Percentiles rank a stretch among this genome's conserved stretches.
These are phyloP conservation scores for Halcyon smyrnensis DNA, from an alignment of 2,797 vertebrate species.

Conservation along the genomic window DNA sequence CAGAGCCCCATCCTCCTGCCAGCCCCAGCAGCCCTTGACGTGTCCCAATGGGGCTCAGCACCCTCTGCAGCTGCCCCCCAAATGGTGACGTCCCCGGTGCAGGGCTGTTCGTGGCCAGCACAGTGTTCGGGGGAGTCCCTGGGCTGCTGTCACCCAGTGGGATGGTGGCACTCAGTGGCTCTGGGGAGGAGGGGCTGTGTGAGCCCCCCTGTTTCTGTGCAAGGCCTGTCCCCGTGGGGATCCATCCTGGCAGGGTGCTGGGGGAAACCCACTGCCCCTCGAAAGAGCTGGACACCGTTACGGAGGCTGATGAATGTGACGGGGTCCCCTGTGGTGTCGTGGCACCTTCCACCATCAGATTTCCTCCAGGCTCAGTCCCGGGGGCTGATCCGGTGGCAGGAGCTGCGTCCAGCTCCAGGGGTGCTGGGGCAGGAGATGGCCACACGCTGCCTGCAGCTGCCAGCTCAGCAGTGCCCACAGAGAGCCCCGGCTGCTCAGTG, in stretches of 20 bases:
- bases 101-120: neutral
- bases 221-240: rapidly evolving
- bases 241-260: neutral
- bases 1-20: neutral
- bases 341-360: rapidly evolving
- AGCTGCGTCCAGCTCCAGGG: rapidly evolving
- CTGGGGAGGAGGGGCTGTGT: rapidly evolving
- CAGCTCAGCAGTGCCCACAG: rapidly evolving
- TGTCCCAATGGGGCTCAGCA: neutral
- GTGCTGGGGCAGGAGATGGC: rapidly evolving
- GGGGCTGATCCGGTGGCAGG: rapidly evolving
- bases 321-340: rapidly evolving
- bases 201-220: neutral
- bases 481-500: rapidly evolving
- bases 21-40: rapidly evolving
- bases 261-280: neutral
- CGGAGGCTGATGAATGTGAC: rapidly evolving
- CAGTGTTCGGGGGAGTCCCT: rapidly evolving
- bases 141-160: neutral
- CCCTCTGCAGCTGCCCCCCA: neutral
- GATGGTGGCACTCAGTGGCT: rapidly evolving
- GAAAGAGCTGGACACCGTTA: rapidly evolving
- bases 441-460: neutral
- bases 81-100: rapidly evolving
- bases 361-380: neutral